Base-by-base conservation (phyloP, 2,888 invertebrate genomes). In the Leucophenga maculata region DNA sequence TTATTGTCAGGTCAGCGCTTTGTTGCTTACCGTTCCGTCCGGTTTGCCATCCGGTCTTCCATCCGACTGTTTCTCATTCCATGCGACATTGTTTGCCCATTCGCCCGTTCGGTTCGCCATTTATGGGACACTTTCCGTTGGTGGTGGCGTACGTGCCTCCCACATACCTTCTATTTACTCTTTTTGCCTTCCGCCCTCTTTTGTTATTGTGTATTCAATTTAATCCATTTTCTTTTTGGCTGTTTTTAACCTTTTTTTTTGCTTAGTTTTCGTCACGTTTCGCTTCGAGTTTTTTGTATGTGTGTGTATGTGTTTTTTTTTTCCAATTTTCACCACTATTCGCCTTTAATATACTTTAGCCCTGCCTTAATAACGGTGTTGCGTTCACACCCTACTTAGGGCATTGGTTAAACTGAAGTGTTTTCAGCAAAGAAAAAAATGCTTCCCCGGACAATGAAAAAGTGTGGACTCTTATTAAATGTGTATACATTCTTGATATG, bases 331-430 rank as follows among this genome's bases (percentile, higher is more conserved):
- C 22, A 32, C 62, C 20, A 39, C 60, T 46, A 14, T 48, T 46
- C 22, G 20, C 31, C 46, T 8, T 46, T 46, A 46, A 46, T 48
- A 22, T 14, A 26, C 1, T 57, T 8, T 57, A 8, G 13, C 18
- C 11, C 55, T 22, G 26, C 16, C 22, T 59, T 14, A 18, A 46
- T 67, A 26, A 26, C 16, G 46, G 46, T 59, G 44, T 32, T 32
- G 16, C 50, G 11, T 39, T 62, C 68, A 68, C 68, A 68, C 68
- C 68, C 68, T 68, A 62, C 60, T 14, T 60, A 32, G 68, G 68
- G 52, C 68, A 68, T 68, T 68, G 68, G 68, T 60, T 60, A 44
- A 62, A 18, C 31, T 26, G 46, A n/a, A 50, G 8, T n/a, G 20
- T 3, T 8, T n/a, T n/a, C n/a, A 20, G 18, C 44, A 20, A 18